Conservation (phyloP, 2,113 vertebrate genomes). For the Conger conger region DNA sequence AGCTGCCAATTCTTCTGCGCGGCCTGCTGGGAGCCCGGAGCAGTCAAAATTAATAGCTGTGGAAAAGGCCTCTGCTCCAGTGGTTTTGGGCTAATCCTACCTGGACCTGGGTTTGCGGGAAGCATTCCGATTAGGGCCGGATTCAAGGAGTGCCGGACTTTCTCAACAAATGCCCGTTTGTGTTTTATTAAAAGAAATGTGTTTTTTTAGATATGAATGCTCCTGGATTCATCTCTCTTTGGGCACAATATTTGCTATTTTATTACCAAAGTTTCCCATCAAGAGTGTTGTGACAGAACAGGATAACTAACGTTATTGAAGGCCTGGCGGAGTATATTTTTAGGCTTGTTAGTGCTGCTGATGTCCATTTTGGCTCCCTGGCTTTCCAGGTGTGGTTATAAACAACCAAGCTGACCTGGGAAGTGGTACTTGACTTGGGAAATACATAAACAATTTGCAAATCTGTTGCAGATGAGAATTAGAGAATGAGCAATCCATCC, state of each 20-base stretch:
- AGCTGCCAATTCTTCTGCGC: conserved; percentile 15
- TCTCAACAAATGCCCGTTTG: conserved; percentile 4
- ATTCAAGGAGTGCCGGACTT: neutral
- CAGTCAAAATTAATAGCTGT: conserved; percentile 40
- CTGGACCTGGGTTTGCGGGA: neutral
- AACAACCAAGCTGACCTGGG: neutral
- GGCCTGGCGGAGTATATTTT: neutral
- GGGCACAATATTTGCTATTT: conserved; percentile 11
- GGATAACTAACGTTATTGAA: conserved; percentile 22
- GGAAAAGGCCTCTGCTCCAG: conserved; percentile 26
- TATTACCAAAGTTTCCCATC: conserved; percentile 29
- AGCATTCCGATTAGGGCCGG: neutral
- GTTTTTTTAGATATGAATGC: neutral
- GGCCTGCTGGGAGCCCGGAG: conserved; percentile 23
- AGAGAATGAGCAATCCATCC: neutral
- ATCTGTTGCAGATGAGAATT: neutral
- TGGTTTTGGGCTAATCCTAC: conserved; percentile 24
- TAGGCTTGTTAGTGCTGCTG: neutral
- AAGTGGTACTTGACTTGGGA: neutral
- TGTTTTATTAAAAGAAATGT: no score
- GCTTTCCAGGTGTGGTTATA: neutral
- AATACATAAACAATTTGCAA: neutral
- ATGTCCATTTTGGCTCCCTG: neutral
- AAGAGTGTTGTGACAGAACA: neutral
- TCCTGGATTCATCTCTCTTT: conserved; percentile 18